phyloP scores from a whole-genome alignment of 2,113 vertebrate genomes.

The Semicossyphus pulcher region DNA sequence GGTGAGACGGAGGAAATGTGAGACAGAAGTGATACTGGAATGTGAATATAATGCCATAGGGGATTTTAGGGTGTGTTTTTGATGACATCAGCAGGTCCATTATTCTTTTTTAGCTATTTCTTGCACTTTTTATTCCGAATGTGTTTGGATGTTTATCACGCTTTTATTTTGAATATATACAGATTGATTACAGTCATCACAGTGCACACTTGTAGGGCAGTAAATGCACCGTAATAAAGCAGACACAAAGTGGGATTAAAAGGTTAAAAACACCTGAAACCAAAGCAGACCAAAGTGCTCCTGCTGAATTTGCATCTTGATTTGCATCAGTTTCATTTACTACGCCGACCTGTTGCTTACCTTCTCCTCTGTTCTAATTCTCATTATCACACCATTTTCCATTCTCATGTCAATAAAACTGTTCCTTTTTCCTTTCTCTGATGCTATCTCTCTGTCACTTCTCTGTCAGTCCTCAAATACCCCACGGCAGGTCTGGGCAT shows the following conservation, averaged over 20 bases:
- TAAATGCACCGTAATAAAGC: background rate
- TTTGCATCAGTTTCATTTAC: constrained; percentile 13
- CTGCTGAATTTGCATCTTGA: constrained; percentile 5
- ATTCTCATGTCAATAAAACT: no score
- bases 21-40: background rate
- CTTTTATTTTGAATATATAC: background rate
- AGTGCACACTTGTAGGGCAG: background rate
- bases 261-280: constrained; percentile 25
- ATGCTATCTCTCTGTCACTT: background rate
- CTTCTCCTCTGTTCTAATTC: background rate
- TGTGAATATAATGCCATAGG: background rate
- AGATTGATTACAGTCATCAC: background rate
- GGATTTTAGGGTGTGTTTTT: background rate
- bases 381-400: background rate
- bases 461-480: background rate
- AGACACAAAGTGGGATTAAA: background rate
- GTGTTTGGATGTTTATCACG: background rate
- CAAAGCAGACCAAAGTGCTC: background rate
- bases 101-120: no score
- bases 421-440: no score
- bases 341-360: background rate
- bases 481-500: background rate
- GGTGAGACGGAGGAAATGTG: background rate
- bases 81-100: background rate
- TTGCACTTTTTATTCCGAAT: constrained; percentile 4